Evolutionary conservation across 2,888 invertebrate species (phyloP).

Genomic region (Drosophila kuntzei): DNA sequence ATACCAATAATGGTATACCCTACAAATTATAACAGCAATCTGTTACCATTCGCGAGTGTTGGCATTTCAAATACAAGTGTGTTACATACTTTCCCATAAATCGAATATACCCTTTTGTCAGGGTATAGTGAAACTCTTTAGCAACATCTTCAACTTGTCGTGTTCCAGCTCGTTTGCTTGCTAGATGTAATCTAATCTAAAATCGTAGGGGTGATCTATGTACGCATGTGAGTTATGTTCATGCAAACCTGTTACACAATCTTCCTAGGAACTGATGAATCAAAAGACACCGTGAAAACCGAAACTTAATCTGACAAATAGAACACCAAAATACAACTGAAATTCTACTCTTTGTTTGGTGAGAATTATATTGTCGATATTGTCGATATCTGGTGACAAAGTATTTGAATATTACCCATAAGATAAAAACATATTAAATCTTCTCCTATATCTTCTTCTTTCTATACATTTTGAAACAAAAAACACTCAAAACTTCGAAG

Average conservation of each 20-base stretch:
- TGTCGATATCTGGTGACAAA: no score
- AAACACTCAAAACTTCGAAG: no score
- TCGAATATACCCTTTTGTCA: background rate
- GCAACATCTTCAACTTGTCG: constrained; percentile 29
- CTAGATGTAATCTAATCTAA: constrained; percentile 20
- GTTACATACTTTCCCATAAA: background rate
- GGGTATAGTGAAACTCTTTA: constrained; percentile 14
- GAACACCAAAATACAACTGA: background rate
- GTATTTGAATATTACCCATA: no score
- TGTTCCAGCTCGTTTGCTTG: constrained; percentile 24
- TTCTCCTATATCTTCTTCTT: no score
- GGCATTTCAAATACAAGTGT: background rate
- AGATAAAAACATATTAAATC: no score
- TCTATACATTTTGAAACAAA: no score
- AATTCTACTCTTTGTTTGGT: background rate
- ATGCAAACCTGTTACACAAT: constrained; percentile 20
- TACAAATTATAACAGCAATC: background rate
- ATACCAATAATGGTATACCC: background rate
- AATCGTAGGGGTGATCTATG: background rate
- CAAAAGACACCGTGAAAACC: constrained; percentile 1
- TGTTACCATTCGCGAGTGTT: background rate
- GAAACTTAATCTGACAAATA: constrained; percentile 6
- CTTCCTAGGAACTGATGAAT: constrained; percentile 6
- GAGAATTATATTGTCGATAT: no score
- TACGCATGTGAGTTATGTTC: constrained; percentile 20